phyloP scores from a whole-genome alignment of 2,797 vertebrate species.

The Oceanodroma leucorhoa region DNA sequence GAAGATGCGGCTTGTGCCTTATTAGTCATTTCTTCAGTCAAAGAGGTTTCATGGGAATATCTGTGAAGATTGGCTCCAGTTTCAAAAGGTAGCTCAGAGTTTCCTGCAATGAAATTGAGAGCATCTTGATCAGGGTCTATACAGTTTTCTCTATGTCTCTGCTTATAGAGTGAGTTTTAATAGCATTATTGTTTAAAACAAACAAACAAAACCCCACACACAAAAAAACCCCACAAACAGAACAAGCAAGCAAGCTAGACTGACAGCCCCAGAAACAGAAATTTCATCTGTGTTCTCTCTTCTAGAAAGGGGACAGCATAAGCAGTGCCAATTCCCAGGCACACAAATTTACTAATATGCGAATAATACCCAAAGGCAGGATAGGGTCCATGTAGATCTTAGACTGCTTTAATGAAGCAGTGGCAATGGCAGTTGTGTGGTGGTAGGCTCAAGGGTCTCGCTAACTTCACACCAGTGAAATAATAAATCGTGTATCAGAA shows the following conservation, averaged over 20 bases:
- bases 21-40: not conserved
- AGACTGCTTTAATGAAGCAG: not conserved
- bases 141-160: not conserved
- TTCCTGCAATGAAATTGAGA: slow-evolving; percentile 44
- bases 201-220: not conserved
- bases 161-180: not conserved
- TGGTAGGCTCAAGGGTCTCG: not conserved
- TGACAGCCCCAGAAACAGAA: not conserved
- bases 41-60: slow-evolving; percentile 1
- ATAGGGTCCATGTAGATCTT: not conserved
- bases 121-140: not conserved
- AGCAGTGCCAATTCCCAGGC: not conserved
- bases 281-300: not conserved
- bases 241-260: not conserved
- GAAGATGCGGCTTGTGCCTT: slow-evolving; percentile 1
- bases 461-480: not conserved
- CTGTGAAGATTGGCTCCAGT: not conserved
- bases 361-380: not conserved
- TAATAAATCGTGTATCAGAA: accelerated
- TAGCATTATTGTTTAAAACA: not conserved
- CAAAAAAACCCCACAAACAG: not conserved
- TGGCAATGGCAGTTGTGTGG: not conserved
- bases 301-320: not conserved
- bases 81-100: not conserved
- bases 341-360: not conserved